Evolutionary conservation across 2,113 vertebrate species (phyloP).

Genomic region (Potamarius usumacintae): DNA sequence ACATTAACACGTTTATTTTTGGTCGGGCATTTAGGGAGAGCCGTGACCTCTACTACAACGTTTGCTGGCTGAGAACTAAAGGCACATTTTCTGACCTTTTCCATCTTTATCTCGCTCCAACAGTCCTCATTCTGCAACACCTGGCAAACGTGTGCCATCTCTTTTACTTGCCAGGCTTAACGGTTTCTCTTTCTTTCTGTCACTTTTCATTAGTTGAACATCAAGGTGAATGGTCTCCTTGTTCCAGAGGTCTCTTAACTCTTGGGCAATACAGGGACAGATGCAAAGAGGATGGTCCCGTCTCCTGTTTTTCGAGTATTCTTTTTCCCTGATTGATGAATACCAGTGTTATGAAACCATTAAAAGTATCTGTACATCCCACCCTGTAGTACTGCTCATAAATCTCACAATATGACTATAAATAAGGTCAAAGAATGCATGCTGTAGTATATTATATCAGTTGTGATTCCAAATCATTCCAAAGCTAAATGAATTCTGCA

Average conservation of each 20-base stretch:
- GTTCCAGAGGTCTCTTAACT: slow-evolving; percentile 10
- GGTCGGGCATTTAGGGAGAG: slow-evolving; percentile 88
- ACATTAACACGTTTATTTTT: slow-evolving; percentile 87
- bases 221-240: slow-evolving; percentile 19
- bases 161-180: background rate
- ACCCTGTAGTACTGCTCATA: background rate
- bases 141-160: slow-evolving; percentile 46
- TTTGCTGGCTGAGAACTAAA: slow-evolving; percentile 55
- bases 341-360: background rate
- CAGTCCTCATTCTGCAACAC: slow-evolving; percentile 53
- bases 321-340: slow-evolving; percentile 1
- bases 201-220: slow-evolving; percentile 27
- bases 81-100: slow-evolving; percentile 28
- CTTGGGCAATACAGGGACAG: background rate
- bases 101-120: slow-evolving; percentile 19
- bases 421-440: slow-evolving; percentile 32
- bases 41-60: slow-evolving; percentile 86
- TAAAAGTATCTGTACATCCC: slow-evolving; percentile 29
- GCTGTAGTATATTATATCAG: slow-evolving; percentile 24
- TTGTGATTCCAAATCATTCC: slow-evolving; percentile 19
- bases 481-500: slow-evolving; percentile 34
- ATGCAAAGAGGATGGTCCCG: background rate
- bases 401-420: slow-evolving; percentile 24
- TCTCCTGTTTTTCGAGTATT: background rate
- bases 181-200: background rate